phyloP scores from a whole-genome alignment of 2,888 invertebrate genomes.

The Leptogaster cylindrica region DNA sequence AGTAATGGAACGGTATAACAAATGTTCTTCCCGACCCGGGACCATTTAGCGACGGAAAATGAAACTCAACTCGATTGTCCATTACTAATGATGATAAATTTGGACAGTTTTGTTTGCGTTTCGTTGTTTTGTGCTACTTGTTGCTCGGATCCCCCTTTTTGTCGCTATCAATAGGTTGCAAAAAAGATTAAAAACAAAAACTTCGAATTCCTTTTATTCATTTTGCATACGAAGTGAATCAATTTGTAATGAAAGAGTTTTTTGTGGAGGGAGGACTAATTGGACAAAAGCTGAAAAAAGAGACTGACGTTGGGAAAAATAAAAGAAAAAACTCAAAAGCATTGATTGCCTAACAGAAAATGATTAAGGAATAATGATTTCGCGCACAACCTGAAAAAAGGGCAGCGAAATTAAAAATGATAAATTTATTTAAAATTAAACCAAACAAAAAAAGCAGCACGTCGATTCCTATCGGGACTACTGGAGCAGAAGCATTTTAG shows the following conservation, averaged over 20 bases:
- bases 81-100: not conserved
- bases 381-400: too few species aligned
- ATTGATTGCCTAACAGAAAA: too few species aligned
- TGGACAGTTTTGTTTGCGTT: not conserved
- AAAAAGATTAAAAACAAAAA: too few species aligned
- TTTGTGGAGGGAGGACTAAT: not conserved
- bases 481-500: conserved; percentile 7
- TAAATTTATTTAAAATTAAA: not conserved
- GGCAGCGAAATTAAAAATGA: not conserved
- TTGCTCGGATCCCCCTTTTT: not conserved
- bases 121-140: not conserved
- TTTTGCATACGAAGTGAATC: not conserved
- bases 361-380: too few species aligned
- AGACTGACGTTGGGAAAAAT: not conserved
- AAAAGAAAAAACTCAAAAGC: not conserved
- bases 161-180: too few species aligned
- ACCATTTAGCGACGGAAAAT: too few species aligned
- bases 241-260: not conserved
- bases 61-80: not conserved
- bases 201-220: not conserved
- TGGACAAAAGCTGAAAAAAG: not conserved
- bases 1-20: too few species aligned
- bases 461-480: not conserved
- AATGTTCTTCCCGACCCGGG: too few species aligned
- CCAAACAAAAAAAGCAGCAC: not conserved